Conservation (phyloP, 1,140 invertebrate genomes). For the Ectropis grisescens region DNA sequence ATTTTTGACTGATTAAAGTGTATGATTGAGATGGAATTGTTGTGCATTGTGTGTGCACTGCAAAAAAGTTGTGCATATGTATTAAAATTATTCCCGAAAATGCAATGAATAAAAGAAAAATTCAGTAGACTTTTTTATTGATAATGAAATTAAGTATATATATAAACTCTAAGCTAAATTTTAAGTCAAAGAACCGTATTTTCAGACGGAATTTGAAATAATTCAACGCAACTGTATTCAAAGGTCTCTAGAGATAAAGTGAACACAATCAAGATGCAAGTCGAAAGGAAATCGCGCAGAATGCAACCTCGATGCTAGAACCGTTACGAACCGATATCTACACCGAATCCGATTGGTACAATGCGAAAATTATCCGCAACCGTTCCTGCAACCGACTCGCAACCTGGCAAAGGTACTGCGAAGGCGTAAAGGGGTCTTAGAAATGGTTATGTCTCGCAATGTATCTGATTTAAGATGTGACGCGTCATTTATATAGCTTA, state of each 20-base stretch:
- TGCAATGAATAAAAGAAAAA: too few relatives aligned
- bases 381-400: constrained; percentile 12
- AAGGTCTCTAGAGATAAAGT: constrained; percentile 5
- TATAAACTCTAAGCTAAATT: too few relatives aligned
- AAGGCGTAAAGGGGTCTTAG: constrained; percentile 50
- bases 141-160: too few relatives aligned
- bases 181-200: too few relatives aligned
- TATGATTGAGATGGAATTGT: too few relatives aligned
- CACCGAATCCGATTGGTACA: constrained; percentile 49
- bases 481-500: constrained; percentile 54
- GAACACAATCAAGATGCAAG: constrained; percentile 29
- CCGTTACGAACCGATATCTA: constrained; percentile 52
- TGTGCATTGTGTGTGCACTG: too few relatives aligned
- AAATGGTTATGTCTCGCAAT: constrained; percentile 58
- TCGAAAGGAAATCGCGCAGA: constrained; percentile 32
- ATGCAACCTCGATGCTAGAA: constrained; percentile 40
- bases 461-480: constrained; percentile 59
- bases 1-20: too few relatives aligned
- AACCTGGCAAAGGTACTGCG: constrained; percentile 32
- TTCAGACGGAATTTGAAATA: too few relatives aligned
- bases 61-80: too few relatives aligned
- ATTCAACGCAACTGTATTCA: too few relatives aligned
- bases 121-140: too few relatives aligned
- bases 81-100: too few relatives aligned
- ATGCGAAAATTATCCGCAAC: constrained; percentile 55